Evolutionary conservation across 2,888 invertebrate genomes (phyloP), one percentile per base, ranked within the genome.

Genomic region (Plemyria rubiginata): DNA sequence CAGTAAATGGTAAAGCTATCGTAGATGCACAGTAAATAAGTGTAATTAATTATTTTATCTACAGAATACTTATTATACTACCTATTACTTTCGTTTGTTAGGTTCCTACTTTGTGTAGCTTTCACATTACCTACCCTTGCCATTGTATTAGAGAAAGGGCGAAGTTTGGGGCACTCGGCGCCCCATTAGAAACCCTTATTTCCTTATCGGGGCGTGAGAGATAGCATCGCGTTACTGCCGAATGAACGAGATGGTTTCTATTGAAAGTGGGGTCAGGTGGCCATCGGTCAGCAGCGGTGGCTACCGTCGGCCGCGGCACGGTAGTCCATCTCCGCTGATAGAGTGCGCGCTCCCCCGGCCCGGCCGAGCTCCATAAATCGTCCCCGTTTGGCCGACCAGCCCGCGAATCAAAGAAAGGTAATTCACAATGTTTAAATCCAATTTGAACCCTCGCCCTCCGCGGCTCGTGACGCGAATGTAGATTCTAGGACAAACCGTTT

Each of bases 371-470:
- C 85, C 84, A 89, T 89, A 88, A 88, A 89, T 90, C 87, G 87
- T 87, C 87, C 88, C 89, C 88, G 83, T 87, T 87, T 84, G 87
- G 85, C 86, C 86, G 87, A 84, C 86, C 86, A 87, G 85, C 88
- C 90, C 88, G 87, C 87, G 88, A 90, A 89, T 88, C 88, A 87
- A 88, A 87, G 86, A 84, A 85, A 87, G 84, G 89, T 88, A 89
- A 89, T 90, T 89, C 89, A 84, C 87, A 87, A 88, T 87, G 89
- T 88, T 88, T 89, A 88, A 89, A 89, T 88, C 88, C 87, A 88
- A 88, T 90, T 89, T 86, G 79, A 81, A 75, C 77, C 50, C 68
- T 69, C 67, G 74, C 77, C 76, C 66, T 70, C 71, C 54, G 13
- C 50, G 16, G 41, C 58, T 74, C 76, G 73, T 78, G 75, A 71